A percentile compares a stretch with the other conserved stretches of the same genome.
Evolutionary conservation across 2,113 vertebrate genomes (phyloP).

Genomic region (Verasper variegatus): DNA sequence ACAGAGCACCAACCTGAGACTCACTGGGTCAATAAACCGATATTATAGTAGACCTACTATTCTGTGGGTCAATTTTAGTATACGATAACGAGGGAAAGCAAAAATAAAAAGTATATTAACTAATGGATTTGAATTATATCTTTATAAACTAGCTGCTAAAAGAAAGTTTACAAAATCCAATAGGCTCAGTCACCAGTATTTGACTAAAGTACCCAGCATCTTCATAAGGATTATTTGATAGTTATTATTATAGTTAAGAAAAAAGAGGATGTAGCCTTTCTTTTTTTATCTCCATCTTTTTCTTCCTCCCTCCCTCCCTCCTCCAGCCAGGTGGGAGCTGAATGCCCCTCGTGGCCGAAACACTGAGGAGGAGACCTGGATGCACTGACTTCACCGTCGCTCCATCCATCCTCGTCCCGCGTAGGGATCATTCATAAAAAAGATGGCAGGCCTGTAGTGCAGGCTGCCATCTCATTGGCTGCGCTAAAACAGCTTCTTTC

Average conservation of each 20-base stretch:
- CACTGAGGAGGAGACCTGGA: not conserved
- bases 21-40: not conserved
- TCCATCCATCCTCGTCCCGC: constrained; percentile 35
- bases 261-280: too few species aligned
- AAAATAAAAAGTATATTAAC: too few species aligned
- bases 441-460: constrained; percentile 35
- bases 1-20: not conserved
- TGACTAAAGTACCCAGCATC: not conserved
- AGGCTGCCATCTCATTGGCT: constrained; percentile 17
- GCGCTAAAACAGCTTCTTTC: not conserved
- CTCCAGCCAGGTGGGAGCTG: not conserved
- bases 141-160: too few species aligned
- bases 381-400: constrained; percentile 19
- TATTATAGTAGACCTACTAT: too few species aligned
- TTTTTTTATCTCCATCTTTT: not conserved
- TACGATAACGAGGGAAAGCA: too few species aligned
- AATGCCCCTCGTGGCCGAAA: not conserved
- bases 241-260: too few species aligned
- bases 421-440: constrained; percentile 67
- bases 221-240: not conserved
- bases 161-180: not conserved
- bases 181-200: too few species aligned
- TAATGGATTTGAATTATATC: too few species aligned
- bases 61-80: too few species aligned
- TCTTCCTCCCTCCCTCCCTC: not conserved